A percentile compares a stretch with the other conserved stretches of the same genome.
Conservation (phyloP, 2,888 invertebrate genomes). For the Cancer borealis region DNA sequence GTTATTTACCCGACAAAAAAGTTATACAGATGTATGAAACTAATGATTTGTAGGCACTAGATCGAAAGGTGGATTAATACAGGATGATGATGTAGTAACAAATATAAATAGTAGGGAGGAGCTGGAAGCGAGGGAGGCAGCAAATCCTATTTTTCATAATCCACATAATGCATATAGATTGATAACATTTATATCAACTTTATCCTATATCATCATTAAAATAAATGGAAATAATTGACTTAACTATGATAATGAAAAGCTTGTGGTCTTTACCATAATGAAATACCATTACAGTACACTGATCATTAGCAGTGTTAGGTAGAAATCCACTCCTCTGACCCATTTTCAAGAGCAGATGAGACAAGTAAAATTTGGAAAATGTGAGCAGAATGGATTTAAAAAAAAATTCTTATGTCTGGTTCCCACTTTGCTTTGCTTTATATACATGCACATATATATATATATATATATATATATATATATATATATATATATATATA, state of each 20-base stretch:
- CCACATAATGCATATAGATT: neutral
- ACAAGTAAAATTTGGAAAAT: too few relatives aligned
- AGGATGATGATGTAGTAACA: neutral
- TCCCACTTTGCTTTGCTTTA: too few relatives aligned
- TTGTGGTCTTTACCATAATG: neutral
- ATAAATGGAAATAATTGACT: neutral
- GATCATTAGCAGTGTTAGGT: too few relatives aligned
- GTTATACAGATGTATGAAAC: neutral
- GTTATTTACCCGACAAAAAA: neutral
- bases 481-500: too few relatives aligned
- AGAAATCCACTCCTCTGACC: too few relatives aligned
- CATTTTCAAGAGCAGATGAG: too few relatives aligned
- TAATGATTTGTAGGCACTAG: neutral
- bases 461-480: too few relatives aligned
- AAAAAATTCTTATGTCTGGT: too few relatives aligned
- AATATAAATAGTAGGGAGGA: neutral
- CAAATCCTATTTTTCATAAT: neutral
- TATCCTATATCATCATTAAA: neutral
- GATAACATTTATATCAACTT: slow-evolving; percentile 4
- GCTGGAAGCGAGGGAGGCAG: neutral
- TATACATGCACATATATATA: too few relatives aligned
- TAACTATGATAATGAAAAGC: neutral
- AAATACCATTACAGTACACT: neutral
- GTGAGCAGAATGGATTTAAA: too few relatives aligned
- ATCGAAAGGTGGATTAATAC: neutral